Evolutionary conservation across 2,113 vertebrate species (phyloP), one percentile per base, ranked within the genome.

Genomic region (Rhinogobius similis): DNA sequence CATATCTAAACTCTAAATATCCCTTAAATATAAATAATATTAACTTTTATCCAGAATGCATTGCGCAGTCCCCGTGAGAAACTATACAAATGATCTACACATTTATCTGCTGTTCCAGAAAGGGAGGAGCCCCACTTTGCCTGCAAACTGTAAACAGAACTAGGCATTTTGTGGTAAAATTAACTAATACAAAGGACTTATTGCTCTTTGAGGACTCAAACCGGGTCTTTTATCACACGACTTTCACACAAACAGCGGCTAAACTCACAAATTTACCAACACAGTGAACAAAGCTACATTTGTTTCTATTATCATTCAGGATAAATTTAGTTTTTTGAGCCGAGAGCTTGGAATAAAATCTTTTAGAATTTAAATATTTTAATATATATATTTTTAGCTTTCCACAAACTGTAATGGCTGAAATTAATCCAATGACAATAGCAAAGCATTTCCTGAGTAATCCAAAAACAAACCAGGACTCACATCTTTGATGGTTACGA

Each of bases 11-110:
- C 86, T 87, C 89, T 91, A 93, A 91, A 93, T 89, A 88, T 94
- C 93, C 92, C 93, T 92, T 92, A 92, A 88, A 94, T 94, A 94
- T 93, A 94, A 94, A 94, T 88, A 92, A 91, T 88, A 86, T 90
- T 80, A 82, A 83, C 69, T 85, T 87, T 74, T 62, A 87, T 78
- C 76, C 76, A 84, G 73, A 91, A 75, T 65, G 85, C 86, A 84
- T 84, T 75, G 86, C 77, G 87, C 65, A 85, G 82, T 70, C 83
- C 86, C 75, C 56, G 83, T 85, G 81, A 83, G 79, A 86, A 82
- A 74, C 82, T 86, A 70, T 86, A 89, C 87, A 87, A 86, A 85
- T 80, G 76, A 73, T 26, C 56, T 77, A 73, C 64, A 76, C 41
- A 71, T 79, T 77, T 82, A 48, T 73, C 69, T n/a, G 75, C 65